These are phyloP conservation scores for Dendrocincla tyrannina DNA, from an alignment of 2,797 vertebrate genomes.

Conservation along the genomic window DNA sequence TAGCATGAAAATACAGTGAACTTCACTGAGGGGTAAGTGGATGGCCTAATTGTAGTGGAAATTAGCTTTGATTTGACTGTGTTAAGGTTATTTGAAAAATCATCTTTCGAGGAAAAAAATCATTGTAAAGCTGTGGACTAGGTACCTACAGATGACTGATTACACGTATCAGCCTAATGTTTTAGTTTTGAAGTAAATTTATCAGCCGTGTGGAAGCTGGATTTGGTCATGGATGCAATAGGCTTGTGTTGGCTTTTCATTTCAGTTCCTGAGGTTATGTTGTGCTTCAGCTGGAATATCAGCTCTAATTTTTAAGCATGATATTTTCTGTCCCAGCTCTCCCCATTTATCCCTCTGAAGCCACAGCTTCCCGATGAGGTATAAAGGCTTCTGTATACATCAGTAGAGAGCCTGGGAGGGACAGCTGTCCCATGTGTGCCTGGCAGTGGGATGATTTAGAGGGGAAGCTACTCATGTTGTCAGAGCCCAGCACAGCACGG, in stretches of 20 bases:
- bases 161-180: neutral
- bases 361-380: neutral
- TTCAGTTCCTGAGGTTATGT: neutral
- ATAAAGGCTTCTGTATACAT: neutral
- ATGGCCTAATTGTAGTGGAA: neutral
- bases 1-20: constrained; percentile 8
- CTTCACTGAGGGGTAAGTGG: neutral
- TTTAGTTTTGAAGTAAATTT: neutral
- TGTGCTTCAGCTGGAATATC: neutral
- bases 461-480: accelerated
- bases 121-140: neutral
- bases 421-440: accelerated
- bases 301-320: neutral
- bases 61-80: neutral
- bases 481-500: neutral
- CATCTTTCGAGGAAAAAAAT: neutral
- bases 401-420: neutral
- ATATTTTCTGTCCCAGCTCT: neutral
- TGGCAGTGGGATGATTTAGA: accelerated
- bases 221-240: neutral
- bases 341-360: accelerated
- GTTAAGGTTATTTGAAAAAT: neutral
- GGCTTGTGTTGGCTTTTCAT: neutral
- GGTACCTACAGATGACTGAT: neutral
- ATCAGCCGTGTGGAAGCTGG: neutral